These are phyloP conservation scores for Caenorhabditis angaria DNA, from an alignment of 2,888 invertebrate species.

Conservation along the genomic window DNA sequence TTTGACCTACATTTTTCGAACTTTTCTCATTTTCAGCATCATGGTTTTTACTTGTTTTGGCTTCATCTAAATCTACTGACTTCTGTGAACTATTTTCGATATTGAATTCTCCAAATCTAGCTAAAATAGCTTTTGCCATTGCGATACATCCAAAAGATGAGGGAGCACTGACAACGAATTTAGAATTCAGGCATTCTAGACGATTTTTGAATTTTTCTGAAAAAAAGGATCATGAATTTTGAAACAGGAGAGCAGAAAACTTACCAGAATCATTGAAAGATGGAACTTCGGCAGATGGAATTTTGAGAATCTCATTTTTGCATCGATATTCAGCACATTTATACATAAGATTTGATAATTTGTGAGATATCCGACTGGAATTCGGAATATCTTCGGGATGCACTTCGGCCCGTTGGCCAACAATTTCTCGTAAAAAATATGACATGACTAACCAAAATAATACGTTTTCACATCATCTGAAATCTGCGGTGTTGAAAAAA, in stretches of 20 bases:
- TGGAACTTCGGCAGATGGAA: slow-evolving; percentile 15
- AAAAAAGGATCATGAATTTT: background rate
- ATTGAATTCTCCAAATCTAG: slow-evolving; percentile 17
- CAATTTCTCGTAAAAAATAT: slow-evolving; percentile 40
- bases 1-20: slow-evolving; percentile 26
- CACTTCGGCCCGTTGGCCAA: slow-evolving; percentile 21
- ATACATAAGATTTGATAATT: slow-evolving; percentile 23
- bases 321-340: slow-evolving; percentile 39
- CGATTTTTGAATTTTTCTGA: slow-evolving; percentile 17
- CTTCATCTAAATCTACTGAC: slow-evolving; percentile 24
- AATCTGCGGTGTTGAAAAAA: background rate
- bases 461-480: background rate
- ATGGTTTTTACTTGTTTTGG: slow-evolving; percentile 14
- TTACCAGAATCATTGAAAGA: background rate
- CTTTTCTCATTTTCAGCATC: slow-evolving; percentile 16
- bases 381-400: background rate
- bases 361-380: slow-evolving; percentile 1
- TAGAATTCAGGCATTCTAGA: slow-evolving; percentile 30
- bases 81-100: background rate
- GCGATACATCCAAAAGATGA: slow-evolving; percentile 59
- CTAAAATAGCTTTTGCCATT: slow-evolving; percentile 57
- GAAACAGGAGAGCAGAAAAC: no score
- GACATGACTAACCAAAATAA: slow-evolving; percentile 16
- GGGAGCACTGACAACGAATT: slow-evolving; percentile 58
- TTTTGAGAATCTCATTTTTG: slow-evolving; percentile 27